Conservation (phyloP, 2,888 invertebrate species). For the Lutraria lutraria region DNA sequence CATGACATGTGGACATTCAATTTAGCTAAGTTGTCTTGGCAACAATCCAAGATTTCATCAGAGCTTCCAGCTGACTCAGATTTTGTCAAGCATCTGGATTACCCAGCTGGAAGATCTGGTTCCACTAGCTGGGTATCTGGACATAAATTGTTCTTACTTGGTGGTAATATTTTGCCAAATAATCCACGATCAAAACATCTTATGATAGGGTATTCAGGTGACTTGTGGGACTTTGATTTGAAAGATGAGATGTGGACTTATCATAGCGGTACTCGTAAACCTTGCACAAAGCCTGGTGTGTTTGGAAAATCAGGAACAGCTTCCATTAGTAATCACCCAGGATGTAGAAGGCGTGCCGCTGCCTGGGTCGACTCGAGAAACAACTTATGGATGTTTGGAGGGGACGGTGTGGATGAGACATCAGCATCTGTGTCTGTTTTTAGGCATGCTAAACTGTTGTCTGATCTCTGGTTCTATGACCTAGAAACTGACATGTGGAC, state of each 20-base stretch:
- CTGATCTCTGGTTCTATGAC: conserved; percentile 79
- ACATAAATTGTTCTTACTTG: conserved; percentile 76
- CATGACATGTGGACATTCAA: conserved; percentile 80
- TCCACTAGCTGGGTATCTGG: conserved; percentile 73
- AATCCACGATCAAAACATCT: conserved; percentile 69
- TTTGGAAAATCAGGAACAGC: conserved; percentile 61
- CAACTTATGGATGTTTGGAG: conserved; percentile 82
- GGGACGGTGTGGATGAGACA: conserved; percentile 75
- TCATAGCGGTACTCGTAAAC: conserved; percentile 60
- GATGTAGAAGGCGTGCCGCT: conserved; percentile 74
- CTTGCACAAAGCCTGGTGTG: conserved; percentile 59
- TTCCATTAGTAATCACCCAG: conserved; percentile 66
- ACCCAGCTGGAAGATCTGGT: conserved; percentile 75
- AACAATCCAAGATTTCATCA: conserved; percentile 63
- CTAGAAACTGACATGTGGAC: conserved; percentile 69
- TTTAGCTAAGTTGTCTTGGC: conserved; percentile 73
- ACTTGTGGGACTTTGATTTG: conserved; percentile 77
- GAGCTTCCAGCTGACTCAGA: conserved; percentile 59
- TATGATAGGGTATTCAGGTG: conserved; percentile 74
- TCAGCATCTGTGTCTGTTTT: conserved; percentile 65
- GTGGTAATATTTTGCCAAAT: conserved; percentile 74
- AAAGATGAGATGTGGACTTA: conserved; percentile 70
- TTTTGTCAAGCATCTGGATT: conserved; percentile 55
- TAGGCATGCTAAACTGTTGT: conserved; percentile 70
- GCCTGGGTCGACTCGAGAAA: conserved; percentile 73